Evolutionary conservation across 2,113 vertebrate species (phyloP).

Genomic region (Ceyx melanurus): DNA sequence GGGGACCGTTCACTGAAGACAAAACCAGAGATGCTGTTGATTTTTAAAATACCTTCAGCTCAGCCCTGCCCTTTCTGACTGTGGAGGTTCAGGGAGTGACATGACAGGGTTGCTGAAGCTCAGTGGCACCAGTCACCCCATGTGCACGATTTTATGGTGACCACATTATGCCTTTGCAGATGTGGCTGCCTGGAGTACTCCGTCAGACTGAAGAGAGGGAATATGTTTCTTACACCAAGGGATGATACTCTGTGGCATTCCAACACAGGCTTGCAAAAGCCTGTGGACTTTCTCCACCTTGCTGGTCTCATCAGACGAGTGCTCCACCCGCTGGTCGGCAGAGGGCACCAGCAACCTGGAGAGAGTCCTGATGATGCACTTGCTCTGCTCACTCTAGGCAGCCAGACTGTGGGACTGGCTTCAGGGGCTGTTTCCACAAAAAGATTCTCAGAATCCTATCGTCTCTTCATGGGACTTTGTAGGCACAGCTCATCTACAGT

Average conservation of each 20-base stretch:
- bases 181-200: background rate
- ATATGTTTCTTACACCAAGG: fast-evolving
- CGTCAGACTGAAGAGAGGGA: background rate
- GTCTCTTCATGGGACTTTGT: fast-evolving
- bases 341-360: slow-evolving; percentile 36
- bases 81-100: background rate
- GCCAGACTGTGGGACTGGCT: background rate
- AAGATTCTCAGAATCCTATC: background rate
- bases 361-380: background rate
- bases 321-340: background rate
- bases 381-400: background rate
- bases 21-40: background rate
- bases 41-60: background rate
- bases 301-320: background rate
- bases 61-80: background rate
- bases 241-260: fast-evolving
- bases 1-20: slow-evolving; percentile 40
- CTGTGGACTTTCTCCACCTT: background rate
- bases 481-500: too few relatives aligned
- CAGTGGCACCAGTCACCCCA: background rate
- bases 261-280: background rate
- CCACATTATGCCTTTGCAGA: background rate
- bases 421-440: background rate
- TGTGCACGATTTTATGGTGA: fast-evolving
- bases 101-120: background rate